These are phyloP conservation scores for Pimephales promelas DNA, from an alignment of 2,113 vertebrate species.

Conservation along the genomic window DNA sequence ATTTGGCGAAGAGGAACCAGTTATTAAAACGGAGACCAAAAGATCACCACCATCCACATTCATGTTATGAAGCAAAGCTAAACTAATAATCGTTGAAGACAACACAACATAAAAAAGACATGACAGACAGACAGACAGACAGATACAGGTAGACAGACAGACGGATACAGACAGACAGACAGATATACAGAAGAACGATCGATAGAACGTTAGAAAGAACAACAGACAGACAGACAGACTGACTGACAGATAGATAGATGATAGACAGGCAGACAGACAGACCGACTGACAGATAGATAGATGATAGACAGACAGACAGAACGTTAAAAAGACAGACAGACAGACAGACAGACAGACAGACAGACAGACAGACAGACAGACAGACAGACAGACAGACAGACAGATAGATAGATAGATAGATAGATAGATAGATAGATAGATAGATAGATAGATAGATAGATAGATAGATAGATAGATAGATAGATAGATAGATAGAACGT, in stretches of 20 bases:
- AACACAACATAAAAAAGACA: not conserved
- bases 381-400: not conserved
- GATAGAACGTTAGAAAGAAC: no score
- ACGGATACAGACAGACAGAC: not conserved
- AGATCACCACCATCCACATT: not conserved
- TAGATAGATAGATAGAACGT: not conserved
- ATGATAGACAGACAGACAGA: no score
- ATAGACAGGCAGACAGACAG: rapidly evolving
- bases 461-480: not conserved
- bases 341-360: no score
- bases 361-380: no score
- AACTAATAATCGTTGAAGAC: not conserved
- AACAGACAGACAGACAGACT: not conserved
- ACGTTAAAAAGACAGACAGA: no score
- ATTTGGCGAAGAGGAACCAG: slow-evolving; percentile 37
- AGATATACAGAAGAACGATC: no score
- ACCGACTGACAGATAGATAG: not conserved
- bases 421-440: not conserved
- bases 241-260: no score
- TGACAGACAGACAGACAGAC: not conserved
- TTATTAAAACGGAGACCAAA: slow-evolving; percentile 42
- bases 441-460: not conserved
- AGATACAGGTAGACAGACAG: not conserved
- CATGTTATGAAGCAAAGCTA: not conserved
- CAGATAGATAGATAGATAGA: not conserved